A percentile compares a stretch with the other conserved stretches of the same genome.
These are phyloP conservation scores for Malaclemys terrapin DNA, from an alignment of 2,113 vertebrate species.

Conservation along the genomic window DNA sequence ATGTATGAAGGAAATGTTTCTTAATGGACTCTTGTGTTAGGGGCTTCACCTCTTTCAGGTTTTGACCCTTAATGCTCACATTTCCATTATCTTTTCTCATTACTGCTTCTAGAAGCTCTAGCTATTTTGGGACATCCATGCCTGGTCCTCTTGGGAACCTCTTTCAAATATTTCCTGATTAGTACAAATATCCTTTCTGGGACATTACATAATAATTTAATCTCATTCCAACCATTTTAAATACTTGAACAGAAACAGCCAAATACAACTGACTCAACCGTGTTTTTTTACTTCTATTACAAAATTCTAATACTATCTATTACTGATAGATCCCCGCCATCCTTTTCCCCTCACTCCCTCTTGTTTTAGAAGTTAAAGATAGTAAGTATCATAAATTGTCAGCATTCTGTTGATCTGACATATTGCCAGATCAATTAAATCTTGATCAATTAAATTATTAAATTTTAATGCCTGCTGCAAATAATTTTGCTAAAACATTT, in stretches of 20 bases:
- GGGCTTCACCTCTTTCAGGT: slow-evolving; percentile 6
- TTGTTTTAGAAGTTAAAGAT: background rate
- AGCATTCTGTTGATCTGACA: background rate
- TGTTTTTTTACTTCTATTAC: background rate
- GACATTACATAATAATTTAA: slow-evolving; percentile 38
- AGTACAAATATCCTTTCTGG: slow-evolving; percentile 55
- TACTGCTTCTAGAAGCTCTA: slow-evolving; percentile 45
- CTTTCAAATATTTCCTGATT: slow-evolving; percentile 54
- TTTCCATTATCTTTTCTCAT: slow-evolving; percentile 51
- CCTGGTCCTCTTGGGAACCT: slow-evolving; percentile 33
- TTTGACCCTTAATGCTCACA: slow-evolving; percentile 35
- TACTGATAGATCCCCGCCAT: background rate
- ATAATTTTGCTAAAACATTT: slow-evolving; percentile 21
- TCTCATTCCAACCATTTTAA: slow-evolving; percentile 23
- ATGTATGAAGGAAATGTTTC: slow-evolving; percentile 20
- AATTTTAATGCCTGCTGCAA: slow-evolving; percentile 18
- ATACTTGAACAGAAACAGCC: background rate
- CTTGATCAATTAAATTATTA: background rate
- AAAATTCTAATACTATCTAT: background rate
- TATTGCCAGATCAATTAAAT: background rate
- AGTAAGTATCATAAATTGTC: background rate
- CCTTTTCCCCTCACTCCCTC: background rate
- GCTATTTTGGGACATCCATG: slow-evolving; percentile 23
- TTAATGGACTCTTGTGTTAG: slow-evolving; percentile 39
- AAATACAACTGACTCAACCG: background rate